Conservation (phyloP, 92 coral and sea anemone genomes). For the Phenganax stokvisi region DNA sequence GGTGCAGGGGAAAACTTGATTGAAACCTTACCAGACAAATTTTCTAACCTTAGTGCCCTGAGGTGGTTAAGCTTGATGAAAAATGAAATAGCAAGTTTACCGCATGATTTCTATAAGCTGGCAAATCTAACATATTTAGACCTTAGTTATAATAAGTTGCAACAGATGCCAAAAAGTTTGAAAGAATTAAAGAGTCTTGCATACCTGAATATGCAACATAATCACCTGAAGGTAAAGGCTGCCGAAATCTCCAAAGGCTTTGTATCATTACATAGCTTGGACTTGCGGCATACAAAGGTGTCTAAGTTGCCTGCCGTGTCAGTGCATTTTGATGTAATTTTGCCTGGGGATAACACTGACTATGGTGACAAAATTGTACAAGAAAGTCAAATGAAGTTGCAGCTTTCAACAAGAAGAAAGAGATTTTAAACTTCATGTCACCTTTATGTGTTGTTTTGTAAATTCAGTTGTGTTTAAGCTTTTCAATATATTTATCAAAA, state of each 20-base stretch:
- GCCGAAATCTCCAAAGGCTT: conserved; percentile 40
- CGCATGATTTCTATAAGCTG: conserved; percentile 56
- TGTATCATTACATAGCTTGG: conserved; percentile 56
- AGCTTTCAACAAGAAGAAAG: neutral
- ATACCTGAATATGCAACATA: conserved; percentile 57
- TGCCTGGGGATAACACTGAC: conserved; percentile 40
- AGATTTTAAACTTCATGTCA: neutral
- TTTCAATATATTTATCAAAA: neutral
- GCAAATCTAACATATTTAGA: conserved; percentile 58
- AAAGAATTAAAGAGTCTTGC: conserved; percentile 55
- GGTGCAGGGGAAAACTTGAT: conserved; percentile 81
- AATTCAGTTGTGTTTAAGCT: neutral
- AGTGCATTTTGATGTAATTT: conserved; percentile 59
- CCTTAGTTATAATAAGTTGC: conserved; percentile 64
- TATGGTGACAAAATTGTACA: conserved; percentile 21
- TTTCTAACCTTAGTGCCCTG: conserved; percentile 53
- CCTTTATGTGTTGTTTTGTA: neutral
- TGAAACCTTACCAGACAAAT: conserved; percentile 62
- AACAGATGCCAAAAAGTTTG: conserved; percentile 55
- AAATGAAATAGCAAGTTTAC: conserved; percentile 66
- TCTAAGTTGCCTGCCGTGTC: conserved; percentile 58
- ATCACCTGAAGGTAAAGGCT: conserved; percentile 55
- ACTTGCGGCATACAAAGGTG: conserved; percentile 64
- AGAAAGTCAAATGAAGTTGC: neutral
- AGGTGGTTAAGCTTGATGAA: conserved; percentile 69